phyloP scores from a whole-genome alignment of 2,797 vertebrate genomes.

The Gymnopithys bicolor region DNA sequence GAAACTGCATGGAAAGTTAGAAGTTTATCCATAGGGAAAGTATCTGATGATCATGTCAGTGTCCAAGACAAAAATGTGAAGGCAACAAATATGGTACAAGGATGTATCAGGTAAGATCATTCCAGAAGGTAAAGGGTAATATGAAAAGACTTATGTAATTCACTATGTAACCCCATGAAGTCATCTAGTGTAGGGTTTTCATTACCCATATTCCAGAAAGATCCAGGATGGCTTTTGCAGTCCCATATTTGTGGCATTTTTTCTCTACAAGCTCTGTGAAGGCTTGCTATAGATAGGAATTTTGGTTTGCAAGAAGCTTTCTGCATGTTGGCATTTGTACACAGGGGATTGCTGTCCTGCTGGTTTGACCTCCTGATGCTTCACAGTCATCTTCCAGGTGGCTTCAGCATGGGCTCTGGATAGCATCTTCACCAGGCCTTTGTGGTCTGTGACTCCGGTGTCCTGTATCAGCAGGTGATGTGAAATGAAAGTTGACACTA shows the following conservation, averaged over 20 bases:
- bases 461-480: background rate
- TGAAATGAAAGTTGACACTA: background rate
- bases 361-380: background rate
- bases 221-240: background rate
- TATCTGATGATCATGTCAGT: background rate
- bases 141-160: background rate
- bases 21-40: background rate
- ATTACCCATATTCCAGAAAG: background rate
- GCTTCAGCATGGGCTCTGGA: background rate
- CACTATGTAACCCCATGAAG: background rate
- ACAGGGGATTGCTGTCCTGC: background rate
- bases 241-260: background rate
- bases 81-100: background rate
- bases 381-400: background rate
- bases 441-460: background rate
- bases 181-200: background rate
- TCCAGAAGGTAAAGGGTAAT: background rate
- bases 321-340: background rate
- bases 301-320: background rate
- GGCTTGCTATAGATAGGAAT: background rate
- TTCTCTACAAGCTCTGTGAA: background rate
- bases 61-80: background rate
- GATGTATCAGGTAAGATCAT: background rate
- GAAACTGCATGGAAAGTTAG: background rate
- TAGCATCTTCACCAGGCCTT: background rate